Conservation (phyloP, 2,888 invertebrate species). For the Oasisia sp. region DNA sequence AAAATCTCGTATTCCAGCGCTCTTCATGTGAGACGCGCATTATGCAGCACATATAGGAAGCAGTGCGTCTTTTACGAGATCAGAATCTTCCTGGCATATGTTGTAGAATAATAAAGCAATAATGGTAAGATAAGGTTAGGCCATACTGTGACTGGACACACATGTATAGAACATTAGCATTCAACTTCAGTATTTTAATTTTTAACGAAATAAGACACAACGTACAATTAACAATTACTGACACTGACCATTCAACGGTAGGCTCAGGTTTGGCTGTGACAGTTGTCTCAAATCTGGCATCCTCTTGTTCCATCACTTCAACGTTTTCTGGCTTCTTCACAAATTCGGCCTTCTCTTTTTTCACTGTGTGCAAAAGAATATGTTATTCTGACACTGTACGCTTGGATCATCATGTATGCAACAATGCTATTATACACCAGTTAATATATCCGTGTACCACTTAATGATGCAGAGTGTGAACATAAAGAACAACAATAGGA, state of each 20-base stretch:
- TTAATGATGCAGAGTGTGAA: background rate
- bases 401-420: background rate
- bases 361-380: constrained; percentile 51
- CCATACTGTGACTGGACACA: background rate
- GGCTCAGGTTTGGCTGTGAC: constrained; percentile 90
- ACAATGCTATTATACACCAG: background rate
- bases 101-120: background rate
- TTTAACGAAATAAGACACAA: background rate
- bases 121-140: background rate
- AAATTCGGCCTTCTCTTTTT: constrained; percentile 63
- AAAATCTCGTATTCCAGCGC: no score
- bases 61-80: no score
- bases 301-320: constrained; percentile 55
- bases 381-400: background rate
- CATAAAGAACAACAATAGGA: background rate
- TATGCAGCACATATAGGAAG: no score
- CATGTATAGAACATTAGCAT: no score
- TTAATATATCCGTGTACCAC: background rate
- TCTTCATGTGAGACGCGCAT: no score
- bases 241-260: constrained; percentile 81
- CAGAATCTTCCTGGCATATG: background rate
- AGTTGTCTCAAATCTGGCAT: constrained; percentile 74
- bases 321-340: constrained; percentile 57
- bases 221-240: no score
- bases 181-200: no score